Percentiles rank a stretch among this genome's conserved stretches.
These are phyloP conservation scores for Luffia ferchaultella DNA, from an alignment of 2,888 invertebrate species.

Conservation along the genomic window DNA sequence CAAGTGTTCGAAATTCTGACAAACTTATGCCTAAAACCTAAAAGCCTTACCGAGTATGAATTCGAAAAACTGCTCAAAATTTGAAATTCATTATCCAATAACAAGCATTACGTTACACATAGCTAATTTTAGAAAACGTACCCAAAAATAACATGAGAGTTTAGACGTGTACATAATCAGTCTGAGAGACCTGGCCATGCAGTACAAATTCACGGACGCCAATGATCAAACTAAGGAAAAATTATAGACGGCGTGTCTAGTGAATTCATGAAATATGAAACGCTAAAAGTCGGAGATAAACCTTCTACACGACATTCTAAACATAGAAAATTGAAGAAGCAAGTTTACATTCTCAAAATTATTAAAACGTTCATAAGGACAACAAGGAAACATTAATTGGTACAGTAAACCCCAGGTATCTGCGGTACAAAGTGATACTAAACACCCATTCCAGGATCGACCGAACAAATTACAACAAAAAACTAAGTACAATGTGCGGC, in stretches of 20 bases:
- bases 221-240: constrained; percentile 16
- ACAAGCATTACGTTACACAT: too few species aligned
- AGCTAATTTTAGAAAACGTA: too few species aligned
- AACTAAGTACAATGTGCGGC: too few species aligned
- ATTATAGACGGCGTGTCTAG: constrained; percentile 10
- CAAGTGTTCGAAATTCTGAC: too few species aligned
- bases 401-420: background rate
- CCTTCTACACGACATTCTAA: background rate
- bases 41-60: too few species aligned
- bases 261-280: constrained; percentile 8
- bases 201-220: constrained; percentile 11
- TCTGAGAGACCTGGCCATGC: constrained; percentile 9
- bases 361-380: background rate
- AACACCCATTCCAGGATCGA: too few species aligned
- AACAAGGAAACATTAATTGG: background rate
- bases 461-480: constrained; percentile 4
- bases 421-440: background rate
- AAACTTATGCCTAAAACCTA: too few species aligned
- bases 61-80: too few species aligned
- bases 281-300: constrained; percentile 4
- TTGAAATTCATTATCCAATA: too few species aligned
- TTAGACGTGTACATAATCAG: constrained; percentile 10
- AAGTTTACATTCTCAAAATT: background rate
- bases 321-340: background rate
- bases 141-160: too few species aligned